A percentile compares a stretch with the other conserved stretches of the same genome.
Evolutionary conservation across 2,888 invertebrate genomes (phyloP).

Genomic region (Oligia fasciuncula): DNA sequence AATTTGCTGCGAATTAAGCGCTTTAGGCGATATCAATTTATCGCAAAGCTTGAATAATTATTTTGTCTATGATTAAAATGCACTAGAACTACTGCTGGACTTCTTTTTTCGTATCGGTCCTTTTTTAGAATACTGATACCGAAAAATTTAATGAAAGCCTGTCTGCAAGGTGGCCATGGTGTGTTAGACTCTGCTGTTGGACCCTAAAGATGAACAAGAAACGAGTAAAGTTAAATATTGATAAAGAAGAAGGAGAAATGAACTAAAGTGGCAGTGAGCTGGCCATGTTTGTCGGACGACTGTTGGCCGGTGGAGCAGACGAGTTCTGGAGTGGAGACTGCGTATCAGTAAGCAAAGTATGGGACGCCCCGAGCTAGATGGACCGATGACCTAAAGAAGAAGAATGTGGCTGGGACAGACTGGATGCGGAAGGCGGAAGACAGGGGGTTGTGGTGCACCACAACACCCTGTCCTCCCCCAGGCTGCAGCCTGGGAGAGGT

Average conservation of each 20-base stretch:
- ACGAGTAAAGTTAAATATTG: not conserved
- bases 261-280: no score
- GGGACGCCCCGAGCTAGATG: no score
- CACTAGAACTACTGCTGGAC: not conserved
- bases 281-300: no score
- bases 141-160: accelerated
- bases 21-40: slow-evolving; percentile 58
- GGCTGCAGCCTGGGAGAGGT: no score
- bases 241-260: not conserved
- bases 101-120: not conserved
- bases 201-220: not conserved
- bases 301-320: no score
- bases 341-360: no score
- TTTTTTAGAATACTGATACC: not conserved
- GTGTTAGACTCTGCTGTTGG: not conserved
- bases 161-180: not conserved
- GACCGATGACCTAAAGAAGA: no score
- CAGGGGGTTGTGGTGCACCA: no score
- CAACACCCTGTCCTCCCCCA: no score
- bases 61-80: slow-evolving; percentile 4
- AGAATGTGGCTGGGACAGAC: no score
- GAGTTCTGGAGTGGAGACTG: no score
- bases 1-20: slow-evolving; percentile 61
- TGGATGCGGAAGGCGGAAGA: no score
- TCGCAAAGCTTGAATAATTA: slow-evolving; percentile 17